phyloP scores from a whole-genome alignment of 2,113 vertebrate genomes.

The Podarcis cretensis region DNA sequence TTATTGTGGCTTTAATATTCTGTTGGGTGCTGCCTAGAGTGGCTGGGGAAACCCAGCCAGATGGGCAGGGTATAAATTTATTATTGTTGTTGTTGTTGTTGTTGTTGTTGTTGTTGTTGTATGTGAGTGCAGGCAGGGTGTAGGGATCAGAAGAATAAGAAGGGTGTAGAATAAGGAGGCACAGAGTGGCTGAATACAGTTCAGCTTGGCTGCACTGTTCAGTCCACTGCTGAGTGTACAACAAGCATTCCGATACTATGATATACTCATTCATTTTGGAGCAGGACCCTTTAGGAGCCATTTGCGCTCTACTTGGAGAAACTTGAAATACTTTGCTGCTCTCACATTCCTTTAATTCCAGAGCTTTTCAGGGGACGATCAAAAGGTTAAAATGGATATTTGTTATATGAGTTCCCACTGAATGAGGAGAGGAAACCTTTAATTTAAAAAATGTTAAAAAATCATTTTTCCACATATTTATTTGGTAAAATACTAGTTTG shows the following conservation, averaged over 20 bases:
- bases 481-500: not conserved
- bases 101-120: no score
- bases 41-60: no score
- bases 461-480: not conserved
- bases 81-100: no score
- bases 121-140: not conserved
- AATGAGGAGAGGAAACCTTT: not conserved
- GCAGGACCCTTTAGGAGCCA: not conserved
- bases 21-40: no score
- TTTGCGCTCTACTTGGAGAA: not conserved
- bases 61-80: no score
- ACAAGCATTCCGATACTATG: not conserved
- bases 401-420: constrained; percentile 18
- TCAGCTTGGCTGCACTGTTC: not conserved
- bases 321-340: not conserved
- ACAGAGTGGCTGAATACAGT: not conserved
- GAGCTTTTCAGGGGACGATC: not conserved
- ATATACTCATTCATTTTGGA: not conserved
- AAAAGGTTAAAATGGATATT: not conserved
- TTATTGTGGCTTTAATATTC: no score
- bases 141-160: not conserved
- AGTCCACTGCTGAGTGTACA: not conserved
- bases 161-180: not conserved
- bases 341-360: constrained; percentile 22
- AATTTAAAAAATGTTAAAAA: not conserved